Percentiles rank a stretch among this genome's conserved stretches.
Conservation (phyloP, 2,888 invertebrate species). For the Sepiola atlantica region DNA sequence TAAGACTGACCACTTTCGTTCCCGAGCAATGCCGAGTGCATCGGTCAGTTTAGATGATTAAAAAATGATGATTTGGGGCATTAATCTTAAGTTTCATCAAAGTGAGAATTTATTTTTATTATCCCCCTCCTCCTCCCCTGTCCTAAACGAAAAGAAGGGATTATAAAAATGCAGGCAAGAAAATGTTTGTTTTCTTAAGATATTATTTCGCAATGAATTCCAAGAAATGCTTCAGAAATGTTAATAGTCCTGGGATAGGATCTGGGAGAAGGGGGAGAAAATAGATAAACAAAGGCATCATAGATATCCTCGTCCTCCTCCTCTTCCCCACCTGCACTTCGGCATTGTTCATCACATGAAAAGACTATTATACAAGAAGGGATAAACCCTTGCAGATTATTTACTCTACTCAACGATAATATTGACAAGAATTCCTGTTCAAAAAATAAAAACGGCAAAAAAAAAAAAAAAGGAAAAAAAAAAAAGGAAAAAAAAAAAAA, state of each 20-base stretch:
- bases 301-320: neutral
- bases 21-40: too few relatives aligned
- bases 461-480: neutral
- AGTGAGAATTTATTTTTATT: too few relatives aligned
- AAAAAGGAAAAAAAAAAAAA: neutral
- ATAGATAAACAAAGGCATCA: neutral
- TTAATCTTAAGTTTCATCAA: neutral
- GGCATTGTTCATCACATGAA: neutral
- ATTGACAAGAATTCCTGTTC: neutral
- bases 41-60: neutral
- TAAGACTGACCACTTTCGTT: too few relatives aligned
- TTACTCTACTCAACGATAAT: neutral
- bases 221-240: neutral
- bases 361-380: neutral
- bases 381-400: neutral
- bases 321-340: neutral
- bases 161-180: neutral
- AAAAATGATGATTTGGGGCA: neutral
- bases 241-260: neutral
- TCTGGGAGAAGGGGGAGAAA: neutral
- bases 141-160: neutral
- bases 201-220: neutral
- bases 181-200: neutral
- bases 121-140: too few relatives aligned
- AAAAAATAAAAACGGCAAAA: too few relatives aligned